A percentile compares a stretch with the other conserved stretches of the same genome.
Evolutionary conservation across 64 coral and sea anemone genomes (phyloP).

Genomic region (Acropora tenuis): DNA sequence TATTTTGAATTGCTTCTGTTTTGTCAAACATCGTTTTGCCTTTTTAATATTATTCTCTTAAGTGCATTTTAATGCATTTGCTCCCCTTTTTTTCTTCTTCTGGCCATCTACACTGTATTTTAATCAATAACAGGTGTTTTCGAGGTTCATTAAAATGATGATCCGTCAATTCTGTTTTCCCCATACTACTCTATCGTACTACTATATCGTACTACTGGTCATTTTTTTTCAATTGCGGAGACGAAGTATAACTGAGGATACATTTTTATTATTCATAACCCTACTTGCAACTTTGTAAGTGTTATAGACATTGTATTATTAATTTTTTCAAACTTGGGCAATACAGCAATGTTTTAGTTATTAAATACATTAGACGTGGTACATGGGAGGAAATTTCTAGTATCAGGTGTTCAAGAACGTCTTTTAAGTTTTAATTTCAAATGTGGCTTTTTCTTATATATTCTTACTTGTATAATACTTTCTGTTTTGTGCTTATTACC

Average conservation of each 20-base stretch:
- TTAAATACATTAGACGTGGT: too few species aligned
- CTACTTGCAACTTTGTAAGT: not conserved
- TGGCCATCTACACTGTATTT: not conserved
- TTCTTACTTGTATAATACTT: too few species aligned
- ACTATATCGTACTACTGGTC: too few species aligned
- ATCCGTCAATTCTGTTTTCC: not conserved
- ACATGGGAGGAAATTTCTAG: too few species aligned
- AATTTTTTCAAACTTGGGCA: not conserved
- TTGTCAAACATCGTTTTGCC: too few species aligned
- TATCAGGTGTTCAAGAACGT: too few species aligned
- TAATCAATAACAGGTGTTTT: not conserved
- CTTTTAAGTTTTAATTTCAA: not conserved
- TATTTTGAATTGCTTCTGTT: too few species aligned
- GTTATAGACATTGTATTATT: not conserved
- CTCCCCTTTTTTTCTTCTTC: not conserved
- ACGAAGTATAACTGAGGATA: not conserved
- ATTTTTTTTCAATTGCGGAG: not conserved
- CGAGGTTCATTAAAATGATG: not conserved
- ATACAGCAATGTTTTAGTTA: too few species aligned
- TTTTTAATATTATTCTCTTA: too few species aligned
- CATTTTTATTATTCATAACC: not conserved
- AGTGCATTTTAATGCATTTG: too few species aligned
- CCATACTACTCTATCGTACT: too few species aligned
- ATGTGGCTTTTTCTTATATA: not conserved
- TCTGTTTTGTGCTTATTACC: too few species aligned